Base-by-base conservation (phyloP, 2,888 invertebrate species). In the Hyalella azteca region DNA sequence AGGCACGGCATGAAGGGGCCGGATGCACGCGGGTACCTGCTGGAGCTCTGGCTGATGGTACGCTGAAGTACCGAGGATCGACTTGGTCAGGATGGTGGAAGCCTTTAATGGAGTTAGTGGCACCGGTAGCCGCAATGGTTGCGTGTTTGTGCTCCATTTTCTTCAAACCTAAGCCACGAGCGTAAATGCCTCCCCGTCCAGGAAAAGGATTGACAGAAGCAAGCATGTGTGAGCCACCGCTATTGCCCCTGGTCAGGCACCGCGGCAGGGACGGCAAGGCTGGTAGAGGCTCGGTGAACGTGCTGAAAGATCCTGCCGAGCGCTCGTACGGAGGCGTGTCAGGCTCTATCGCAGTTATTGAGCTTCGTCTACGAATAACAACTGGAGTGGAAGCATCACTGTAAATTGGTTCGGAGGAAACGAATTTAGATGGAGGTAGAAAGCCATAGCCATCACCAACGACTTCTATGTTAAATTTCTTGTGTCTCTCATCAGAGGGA, bases 61-160 rank as follows among this genome's bases (percentile, higher is more conserved):
- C 83, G 77, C 81, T 81, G 81, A 83, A 83, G 81, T 83, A 83
- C 41, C 83, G 80, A n/a, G 83, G 78, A 79, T 83, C 83, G 66
- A 79, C 78, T 75, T 83, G 83, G 78, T 80, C 81, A 66, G 83
- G 83, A 54, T 81, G 83, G 59, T 83, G 83, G 80, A 83, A 83
- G 77, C 83, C 83, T 78, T 83, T 83, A 54, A 81, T 80, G 39
- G 81, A 73, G 45, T 73, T 77, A 15, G 50, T 81, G 32, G 80
- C 83, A 29, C 75, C 75, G 9, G 75, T 45, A 13, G 75, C 40
- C n/a, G 80, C 80, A 32, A 83, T 83, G 48, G 83, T 83, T 60
- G 80, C 81, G 50, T 83, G 81, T 66, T 82, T 82, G 78, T 78
- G 73, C 50, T 81, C 81, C 13, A 79, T 80, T 26, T 49, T 78